Percentiles rank a stretch among this genome's conserved stretches.
Conservation (phyloP, 2,797 vertebrate genomes). For the Thamnophis elegans region DNA sequence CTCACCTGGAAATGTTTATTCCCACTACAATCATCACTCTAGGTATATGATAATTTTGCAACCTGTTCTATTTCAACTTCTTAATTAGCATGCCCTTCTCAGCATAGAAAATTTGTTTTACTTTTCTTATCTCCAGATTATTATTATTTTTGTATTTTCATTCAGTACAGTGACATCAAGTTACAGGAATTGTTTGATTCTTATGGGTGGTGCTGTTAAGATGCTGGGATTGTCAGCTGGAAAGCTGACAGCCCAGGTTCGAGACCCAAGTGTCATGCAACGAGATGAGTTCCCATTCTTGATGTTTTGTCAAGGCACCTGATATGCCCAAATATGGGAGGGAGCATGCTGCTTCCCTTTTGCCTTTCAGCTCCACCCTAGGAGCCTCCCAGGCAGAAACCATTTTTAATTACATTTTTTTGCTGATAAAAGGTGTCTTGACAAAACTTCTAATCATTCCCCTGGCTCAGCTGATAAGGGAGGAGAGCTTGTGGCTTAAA, state of each 20-base stretch:
- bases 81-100: conserved; percentile 5
- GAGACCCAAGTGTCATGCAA: background rate
- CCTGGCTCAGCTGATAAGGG: too few species aligned
- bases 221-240: background rate
- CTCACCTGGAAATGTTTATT: background rate
- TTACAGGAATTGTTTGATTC: conserved; percentile 4
- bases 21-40: background rate
- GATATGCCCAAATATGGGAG: too few species aligned
- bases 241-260: background rate
- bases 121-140: background rate
- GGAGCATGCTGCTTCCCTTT: too few species aligned
- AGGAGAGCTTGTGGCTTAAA: too few species aligned
- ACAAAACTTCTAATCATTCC: too few species aligned
- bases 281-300: background rate
- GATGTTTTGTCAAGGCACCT: too few species aligned
- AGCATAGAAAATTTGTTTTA: background rate
- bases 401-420: too few species aligned
- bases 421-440: too few species aligned
- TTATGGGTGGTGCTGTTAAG: background rate
- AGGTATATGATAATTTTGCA: background rate
- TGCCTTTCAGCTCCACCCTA: too few species aligned
- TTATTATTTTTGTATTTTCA: background rate
- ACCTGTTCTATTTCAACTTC: background rate
- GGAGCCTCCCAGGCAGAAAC: too few species aligned
- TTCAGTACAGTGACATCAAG: background rate